Evolutionary conservation across 1,140 invertebrate genomes (phyloP).

Genomic region (Teleopsis dalmanni): DNA sequence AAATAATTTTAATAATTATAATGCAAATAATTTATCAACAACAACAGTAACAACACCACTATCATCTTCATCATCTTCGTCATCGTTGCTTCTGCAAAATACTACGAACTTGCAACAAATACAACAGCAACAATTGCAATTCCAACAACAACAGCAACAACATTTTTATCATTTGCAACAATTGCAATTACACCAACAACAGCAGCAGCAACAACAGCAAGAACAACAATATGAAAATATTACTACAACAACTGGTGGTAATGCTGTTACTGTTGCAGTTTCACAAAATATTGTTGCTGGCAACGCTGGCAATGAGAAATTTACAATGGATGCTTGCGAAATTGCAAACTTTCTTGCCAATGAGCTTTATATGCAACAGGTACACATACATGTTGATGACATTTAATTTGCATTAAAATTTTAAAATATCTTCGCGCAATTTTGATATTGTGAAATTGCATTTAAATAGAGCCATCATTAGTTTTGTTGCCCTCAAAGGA

Average conservation of each 20-base stretch:
- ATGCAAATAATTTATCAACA: no score
- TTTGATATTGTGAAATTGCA: no score
- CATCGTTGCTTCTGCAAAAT: slow-evolving; percentile 10
- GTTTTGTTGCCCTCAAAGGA: no score
- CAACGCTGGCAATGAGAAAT: slow-evolving; percentile 18
- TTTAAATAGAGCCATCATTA: no score
- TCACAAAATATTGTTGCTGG: background rate
- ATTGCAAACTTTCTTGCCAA: slow-evolving; percentile 70
- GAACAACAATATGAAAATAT: slow-evolving; percentile 9
- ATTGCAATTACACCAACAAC: background rate
- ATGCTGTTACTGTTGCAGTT: background rate
- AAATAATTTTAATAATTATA: slow-evolving; percentile 7
- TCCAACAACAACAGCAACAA: slow-evolving; percentile 3
- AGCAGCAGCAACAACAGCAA: slow-evolving; percentile 8
- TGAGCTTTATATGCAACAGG: slow-evolving; percentile 71
- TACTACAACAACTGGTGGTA: background rate
- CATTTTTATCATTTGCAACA: background rate
- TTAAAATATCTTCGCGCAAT: no score
- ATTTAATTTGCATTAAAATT: no score
- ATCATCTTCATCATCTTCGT: no score
- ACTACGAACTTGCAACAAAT: background rate
- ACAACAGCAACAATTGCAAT: slow-evolving; percentile 4
- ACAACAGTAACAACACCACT: no score
- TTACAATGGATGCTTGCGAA: slow-evolving; percentile 65
- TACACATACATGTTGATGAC: no score